Base-by-base conservation (phyloP, 2,797 vertebrate species). In the Malacoraja senta region DNA sequence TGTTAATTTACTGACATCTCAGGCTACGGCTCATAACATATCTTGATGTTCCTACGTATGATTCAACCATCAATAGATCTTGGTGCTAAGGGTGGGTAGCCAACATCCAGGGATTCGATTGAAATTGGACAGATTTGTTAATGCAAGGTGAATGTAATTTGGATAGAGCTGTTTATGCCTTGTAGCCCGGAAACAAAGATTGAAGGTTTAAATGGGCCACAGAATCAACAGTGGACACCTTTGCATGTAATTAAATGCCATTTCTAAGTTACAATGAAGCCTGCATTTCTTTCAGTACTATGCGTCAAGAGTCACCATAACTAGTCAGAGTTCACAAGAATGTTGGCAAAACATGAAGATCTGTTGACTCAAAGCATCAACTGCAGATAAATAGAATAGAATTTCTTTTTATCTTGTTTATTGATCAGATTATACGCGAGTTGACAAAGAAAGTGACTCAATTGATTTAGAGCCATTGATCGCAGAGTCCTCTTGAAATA, bases 401-500 rank as follows among this genome's bases (percentile, higher is more conserved):
- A 53, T 92, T 26, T 92, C 90, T 74, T 24, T 71, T 44, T 21
- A 44, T 72, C 38, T 15, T 74, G n/a, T 53, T 91, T 92, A 92
- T 92, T 92, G 72, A 76, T 92, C 65, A 91, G 19, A 72, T 68
- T 88, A 68, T 35, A 88, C 35, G 61, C 0, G 8, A 88, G 84
- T 35, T 88, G 63, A 88, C 84, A 68, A 88, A 35, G 84, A 68
- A 88, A 88, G n/a, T 68, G 61, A 63, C 29, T 65, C 15, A 26
- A 88, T 68, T 88, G 84, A 88, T 68, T 88, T 88, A 68, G n/a
- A 68, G n/a, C 17, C n/a, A 88, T 88, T 68, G 61, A 88, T 88
- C n/a, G 10, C 81, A 15, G 88, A 71, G 24, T 91, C 68, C 35
- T 91, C 35, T 53, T 10, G 71, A 74, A 92, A 7, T 21, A 29